phyloP scores from a whole-genome alignment of 2,113 vertebrate genomes.

The Bubalus kerabau region DNA sequence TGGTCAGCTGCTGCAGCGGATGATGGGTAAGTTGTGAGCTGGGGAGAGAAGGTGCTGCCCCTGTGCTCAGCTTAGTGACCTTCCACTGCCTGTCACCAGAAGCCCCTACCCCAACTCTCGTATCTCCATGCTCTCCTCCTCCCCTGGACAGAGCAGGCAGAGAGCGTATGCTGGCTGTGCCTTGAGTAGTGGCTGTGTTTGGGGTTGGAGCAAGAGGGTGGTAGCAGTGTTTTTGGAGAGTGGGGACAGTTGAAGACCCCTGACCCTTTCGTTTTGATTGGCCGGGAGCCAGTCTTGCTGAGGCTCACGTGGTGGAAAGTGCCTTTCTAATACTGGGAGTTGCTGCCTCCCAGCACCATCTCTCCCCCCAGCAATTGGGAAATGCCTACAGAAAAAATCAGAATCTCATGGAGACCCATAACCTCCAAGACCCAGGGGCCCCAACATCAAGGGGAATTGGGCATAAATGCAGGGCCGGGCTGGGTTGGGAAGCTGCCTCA shows the following conservation, averaged over 20 bases:
- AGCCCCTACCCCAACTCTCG: not conserved
- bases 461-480: not conserved
- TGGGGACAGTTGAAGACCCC: not conserved
- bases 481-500: not conserved
- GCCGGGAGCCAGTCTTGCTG: slow-evolving; percentile 85
- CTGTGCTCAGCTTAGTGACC: not conserved
- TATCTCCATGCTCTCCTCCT: too few relatives aligned
- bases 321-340: slow-evolving; percentile 86
- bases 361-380: slow-evolving; percentile 85
- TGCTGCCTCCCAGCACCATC: slow-evolving; percentile 84
- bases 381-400: slow-evolving; percentile 75
- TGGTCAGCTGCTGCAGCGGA: too few relatives aligned
- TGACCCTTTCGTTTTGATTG: slow-evolving; percentile 87
- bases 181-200: not conserved
- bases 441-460: not conserved
- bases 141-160: not conserved
- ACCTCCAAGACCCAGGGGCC: not conserved
- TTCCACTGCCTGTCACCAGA: not conserved
- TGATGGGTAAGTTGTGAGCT: too few relatives aligned
- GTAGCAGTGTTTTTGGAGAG: not conserved
- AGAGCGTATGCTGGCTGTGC: too few relatives aligned
- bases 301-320: slow-evolving; percentile 84
- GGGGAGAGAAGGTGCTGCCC: not conserved
- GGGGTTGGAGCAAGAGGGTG: not conserved
- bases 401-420: slow-evolving; percentile 34